These are phyloP conservation scores for Enteromius argenteus DNA, from an alignment of 2,797 vertebrate genomes.

Conservation along the genomic window DNA sequence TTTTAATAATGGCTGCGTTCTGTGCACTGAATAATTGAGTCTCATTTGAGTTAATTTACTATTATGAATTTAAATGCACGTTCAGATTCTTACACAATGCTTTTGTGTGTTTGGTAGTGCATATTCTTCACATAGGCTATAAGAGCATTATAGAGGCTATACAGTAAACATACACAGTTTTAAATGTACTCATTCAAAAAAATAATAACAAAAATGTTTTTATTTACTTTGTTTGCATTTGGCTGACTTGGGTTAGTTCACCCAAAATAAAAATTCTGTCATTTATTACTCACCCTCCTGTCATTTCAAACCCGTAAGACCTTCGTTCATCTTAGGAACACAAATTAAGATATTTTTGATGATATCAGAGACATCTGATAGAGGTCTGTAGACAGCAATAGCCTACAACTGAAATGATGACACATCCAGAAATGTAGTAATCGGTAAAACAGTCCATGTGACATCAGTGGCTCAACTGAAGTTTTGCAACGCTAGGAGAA, in stretches of 20 bases:
- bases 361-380: no score
- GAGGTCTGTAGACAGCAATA: no score
- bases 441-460: no score
- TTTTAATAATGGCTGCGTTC: neutral
- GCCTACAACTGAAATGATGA: no score
- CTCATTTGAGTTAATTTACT: neutral
- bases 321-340: no score
- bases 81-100: neutral
- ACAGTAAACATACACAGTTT: neutral
- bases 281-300: no score
- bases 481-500: no score
- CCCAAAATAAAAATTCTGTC: no score
- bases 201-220: neutral
- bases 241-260: neutral
- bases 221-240: neutral
- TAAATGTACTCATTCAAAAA: neutral
- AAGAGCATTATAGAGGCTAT: neutral
- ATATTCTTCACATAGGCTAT: neutral
- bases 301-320: no score
- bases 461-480: no score
- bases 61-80: neutral
- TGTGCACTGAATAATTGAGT: neutral
- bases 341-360: no score
- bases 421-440: no score
- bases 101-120: neutral